Conservation (phyloP, 2,113 vertebrate genomes). For the Delphinus delphis region DNA sequence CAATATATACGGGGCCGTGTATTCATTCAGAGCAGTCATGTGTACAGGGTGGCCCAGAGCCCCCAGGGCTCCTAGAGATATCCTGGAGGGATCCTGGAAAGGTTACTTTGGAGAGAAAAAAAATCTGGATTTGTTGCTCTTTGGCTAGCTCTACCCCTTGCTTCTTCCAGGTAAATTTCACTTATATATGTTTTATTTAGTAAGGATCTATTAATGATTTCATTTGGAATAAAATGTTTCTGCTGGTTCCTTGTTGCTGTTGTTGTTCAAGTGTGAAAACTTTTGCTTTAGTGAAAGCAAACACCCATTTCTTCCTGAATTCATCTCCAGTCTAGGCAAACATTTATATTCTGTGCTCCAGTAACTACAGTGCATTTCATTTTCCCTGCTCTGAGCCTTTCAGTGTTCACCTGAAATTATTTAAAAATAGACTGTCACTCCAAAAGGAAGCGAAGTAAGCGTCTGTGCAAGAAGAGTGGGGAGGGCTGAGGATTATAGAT, state of each 20-base stretch:
- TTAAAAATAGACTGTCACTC: not conserved
- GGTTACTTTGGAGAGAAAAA: not conserved
- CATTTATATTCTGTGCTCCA: slow-evolving; percentile 40
- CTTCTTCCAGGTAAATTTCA: not conserved
- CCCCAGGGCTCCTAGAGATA: not conserved
- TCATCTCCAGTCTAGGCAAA: not conserved
- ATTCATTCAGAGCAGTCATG: not conserved
- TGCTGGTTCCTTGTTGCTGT: not conserved
- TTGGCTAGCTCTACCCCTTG: not conserved
- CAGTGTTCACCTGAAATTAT: slow-evolving; percentile 1
- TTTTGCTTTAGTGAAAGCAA: not conserved
- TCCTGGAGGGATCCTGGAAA: not conserved
- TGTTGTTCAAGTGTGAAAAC: not conserved
- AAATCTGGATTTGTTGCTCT: not conserved
- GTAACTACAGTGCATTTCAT: not conserved
- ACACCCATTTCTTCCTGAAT: not conserved
- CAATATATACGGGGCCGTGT: not conserved
- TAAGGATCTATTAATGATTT: not conserved
- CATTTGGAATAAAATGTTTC: not conserved
- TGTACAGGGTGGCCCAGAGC: not conserved
- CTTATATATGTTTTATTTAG: not conserved
- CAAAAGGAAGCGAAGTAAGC: not conserved
- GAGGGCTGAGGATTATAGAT: not conserved
- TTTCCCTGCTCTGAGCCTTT: not conserved
- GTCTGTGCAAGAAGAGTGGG: not conserved